A percentile compares a stretch with the other conserved stretches of the same genome.
Evolutionary conservation across 2,113 vertebrate genomes (phyloP).

Genomic region (Maccullochella peelii): DNA sequence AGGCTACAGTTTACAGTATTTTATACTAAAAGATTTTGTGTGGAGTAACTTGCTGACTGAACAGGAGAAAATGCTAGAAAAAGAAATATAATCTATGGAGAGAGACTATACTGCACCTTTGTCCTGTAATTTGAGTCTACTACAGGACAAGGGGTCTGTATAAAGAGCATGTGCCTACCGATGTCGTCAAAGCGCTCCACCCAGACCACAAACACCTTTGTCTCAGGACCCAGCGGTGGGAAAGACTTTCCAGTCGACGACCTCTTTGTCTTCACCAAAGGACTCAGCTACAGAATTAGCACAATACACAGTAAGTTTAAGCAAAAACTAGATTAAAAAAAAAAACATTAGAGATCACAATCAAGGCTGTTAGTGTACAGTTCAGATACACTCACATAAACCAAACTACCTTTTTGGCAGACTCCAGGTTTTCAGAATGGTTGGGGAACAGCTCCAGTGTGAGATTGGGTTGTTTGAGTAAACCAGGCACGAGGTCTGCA

Average conservation of each 20-base stretch:
- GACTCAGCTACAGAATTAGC: conserved; percentile 86
- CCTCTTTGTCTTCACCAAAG: conserved; percentile 90
- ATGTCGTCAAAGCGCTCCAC: conserved; percentile 97
- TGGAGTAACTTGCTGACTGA: neutral
- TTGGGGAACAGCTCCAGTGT: conserved; percentile 95
- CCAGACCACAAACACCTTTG: conserved; percentile 96
- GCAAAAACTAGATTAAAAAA: neutral
- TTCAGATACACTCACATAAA: neutral
- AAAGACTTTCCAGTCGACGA: conserved; percentile 90
- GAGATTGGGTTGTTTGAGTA: conserved; percentile 90
- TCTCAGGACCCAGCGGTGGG: conserved; percentile 94
- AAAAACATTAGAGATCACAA: neutral
- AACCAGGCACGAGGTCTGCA: conserved; percentile 89
- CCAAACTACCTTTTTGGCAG: conserved; percentile 88
- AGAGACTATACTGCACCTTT: neutral
- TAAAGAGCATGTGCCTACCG: conserved; percentile 80
- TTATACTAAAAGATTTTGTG: neutral
- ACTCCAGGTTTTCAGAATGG: conserved; percentile 92
- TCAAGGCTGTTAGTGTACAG: neutral
- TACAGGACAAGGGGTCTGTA: neutral
- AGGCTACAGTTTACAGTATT: neutral
- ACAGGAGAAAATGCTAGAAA: neutral
- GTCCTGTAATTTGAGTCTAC: neutral
- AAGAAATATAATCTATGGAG: neutral
- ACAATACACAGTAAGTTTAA: conserved; percentile 12